These are phyloP conservation scores for Lepisosteus osseus DNA, from an alignment of 2,113 vertebrate species.

Conservation along the genomic window DNA sequence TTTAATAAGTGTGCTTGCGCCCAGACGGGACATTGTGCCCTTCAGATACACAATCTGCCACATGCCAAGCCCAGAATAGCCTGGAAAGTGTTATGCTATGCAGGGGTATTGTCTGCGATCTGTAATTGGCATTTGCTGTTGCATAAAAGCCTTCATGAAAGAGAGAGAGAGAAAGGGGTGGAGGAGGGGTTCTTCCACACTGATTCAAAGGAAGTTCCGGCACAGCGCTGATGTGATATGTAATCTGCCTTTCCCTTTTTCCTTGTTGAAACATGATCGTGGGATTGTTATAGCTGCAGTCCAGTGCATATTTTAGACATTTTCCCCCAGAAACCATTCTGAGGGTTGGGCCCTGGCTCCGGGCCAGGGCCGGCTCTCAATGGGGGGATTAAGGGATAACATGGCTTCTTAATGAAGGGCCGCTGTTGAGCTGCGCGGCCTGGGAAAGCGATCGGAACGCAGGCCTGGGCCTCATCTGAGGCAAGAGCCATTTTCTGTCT, in stretches of 20 bases:
- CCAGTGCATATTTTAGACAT: constrained; percentile 19
- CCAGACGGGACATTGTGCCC: background rate
- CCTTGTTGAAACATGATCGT: constrained; percentile 16
- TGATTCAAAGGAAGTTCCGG: constrained; percentile 10
- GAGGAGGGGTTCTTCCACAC: background rate
- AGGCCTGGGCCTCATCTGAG: constrained; percentile 1
- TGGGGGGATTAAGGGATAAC: constrained; percentile 48
- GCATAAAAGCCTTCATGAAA: background rate
- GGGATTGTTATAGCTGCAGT: constrained; percentile 3
- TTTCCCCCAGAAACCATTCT: constrained; percentile 7
- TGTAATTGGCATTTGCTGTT: constrained; percentile 2
- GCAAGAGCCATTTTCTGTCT: background rate
- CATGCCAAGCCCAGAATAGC: constrained; percentile 16
- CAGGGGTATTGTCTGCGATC: background rate
- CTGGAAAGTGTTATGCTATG: constrained; percentile 6
- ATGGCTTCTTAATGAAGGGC: constrained; percentile 30
- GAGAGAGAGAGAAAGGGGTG: background rate
- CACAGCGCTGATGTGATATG: background rate
- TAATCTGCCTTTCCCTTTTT: constrained; percentile 17
- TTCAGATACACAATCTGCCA: background rate
- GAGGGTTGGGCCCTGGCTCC: constrained; percentile 27
- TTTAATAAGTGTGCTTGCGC: background rate
- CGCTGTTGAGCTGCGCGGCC: constrained; percentile 22
- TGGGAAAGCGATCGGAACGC: constrained; percentile 30
- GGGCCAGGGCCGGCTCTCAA: constrained; percentile 27